These are phyloP conservation scores for Ectropis crepuscularia DNA, from an alignment of 2,888 invertebrate species.

Conservation along the genomic window DNA sequence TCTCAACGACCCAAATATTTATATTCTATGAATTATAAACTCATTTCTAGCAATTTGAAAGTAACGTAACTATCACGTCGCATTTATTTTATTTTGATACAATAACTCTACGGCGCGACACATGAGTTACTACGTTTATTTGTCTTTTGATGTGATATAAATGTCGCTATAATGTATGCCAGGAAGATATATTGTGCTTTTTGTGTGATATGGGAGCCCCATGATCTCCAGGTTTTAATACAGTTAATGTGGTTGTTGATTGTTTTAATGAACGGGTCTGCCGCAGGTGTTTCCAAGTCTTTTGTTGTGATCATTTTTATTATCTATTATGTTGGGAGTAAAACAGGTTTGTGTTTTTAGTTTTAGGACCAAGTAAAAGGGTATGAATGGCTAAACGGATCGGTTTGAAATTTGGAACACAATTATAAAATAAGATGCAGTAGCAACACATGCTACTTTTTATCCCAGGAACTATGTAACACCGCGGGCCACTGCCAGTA, in stretches of 20 bases:
- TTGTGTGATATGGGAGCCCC: conserved; percentile 1
- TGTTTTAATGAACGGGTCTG: conserved; percentile 3
- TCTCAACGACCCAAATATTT: not conserved
- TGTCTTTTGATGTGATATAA: conserved; percentile 26
- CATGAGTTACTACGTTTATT: conserved; percentile 20
- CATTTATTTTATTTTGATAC: conserved; percentile 12
- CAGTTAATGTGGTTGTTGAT: conserved; percentile 12
- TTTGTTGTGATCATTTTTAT: not conserved
- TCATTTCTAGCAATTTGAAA: conserved; percentile 6
- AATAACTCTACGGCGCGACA: conserved; percentile 1
- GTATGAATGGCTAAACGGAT: too few species aligned
- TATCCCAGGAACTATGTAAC: too few species aligned
- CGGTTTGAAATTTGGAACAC: too few species aligned
- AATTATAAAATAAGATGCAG: too few species aligned
- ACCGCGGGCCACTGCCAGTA: too few species aligned
- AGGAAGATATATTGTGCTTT: conserved; percentile 15
- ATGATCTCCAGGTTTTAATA: conserved; percentile 12
- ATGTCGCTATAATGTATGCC: conserved; percentile 18
- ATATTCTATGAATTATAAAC: conserved; percentile 4
- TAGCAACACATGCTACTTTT: too few species aligned
- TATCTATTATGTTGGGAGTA: not conserved
- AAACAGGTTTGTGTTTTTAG: too few species aligned
- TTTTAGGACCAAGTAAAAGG: too few species aligned
- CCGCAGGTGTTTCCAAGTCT: not conserved
- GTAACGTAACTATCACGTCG: conserved; percentile 6